Percentiles rank a stretch among this genome's conserved stretches.
These are phyloP conservation scores for Polietes domitor DNA, from an alignment of 2,888 invertebrate genomes.

Conservation along the genomic window DNA sequence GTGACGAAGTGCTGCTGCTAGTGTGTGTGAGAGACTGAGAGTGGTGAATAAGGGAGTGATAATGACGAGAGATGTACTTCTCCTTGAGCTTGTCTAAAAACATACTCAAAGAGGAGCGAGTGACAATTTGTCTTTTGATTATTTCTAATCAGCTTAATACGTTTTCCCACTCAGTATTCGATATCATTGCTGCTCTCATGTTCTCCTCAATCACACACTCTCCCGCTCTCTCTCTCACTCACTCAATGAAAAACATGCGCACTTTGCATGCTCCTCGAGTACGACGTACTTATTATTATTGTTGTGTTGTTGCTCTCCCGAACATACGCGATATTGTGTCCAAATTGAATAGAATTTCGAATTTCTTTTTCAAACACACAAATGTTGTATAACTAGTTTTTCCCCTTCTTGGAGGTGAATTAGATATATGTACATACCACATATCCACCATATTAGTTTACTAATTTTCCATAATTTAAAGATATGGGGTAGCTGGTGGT, in stretches of 20 bases:
- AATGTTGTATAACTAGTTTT: constrained; percentile 43
- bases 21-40: background rate
- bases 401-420: background rate
- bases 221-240: too few relatives aligned
- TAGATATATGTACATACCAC: background rate
- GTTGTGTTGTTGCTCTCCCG: background rate
- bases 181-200: constrained; percentile 27
- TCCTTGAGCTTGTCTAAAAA: too few relatives aligned
- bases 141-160: constrained; percentile 44
- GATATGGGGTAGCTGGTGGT: background rate
- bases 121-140: constrained; percentile 6
- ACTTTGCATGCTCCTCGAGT: background rate
- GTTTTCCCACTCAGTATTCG: too few relatives aligned
- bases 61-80: too few relatives aligned
- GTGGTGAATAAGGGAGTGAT: background rate
- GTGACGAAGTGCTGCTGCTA: background rate
- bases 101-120: background rate
- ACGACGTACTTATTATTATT: too few relatives aligned
- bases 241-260: background rate
- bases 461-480: constrained; percentile 10
- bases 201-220: background rate
- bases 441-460: constrained; percentile 44
- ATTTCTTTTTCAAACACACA: background rate
- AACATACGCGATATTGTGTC: background rate
- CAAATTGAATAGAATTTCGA: background rate